Evolutionary conservation across 1,140 invertebrate genomes (phyloP).

Genomic region (Leucophenga varia): DNA sequence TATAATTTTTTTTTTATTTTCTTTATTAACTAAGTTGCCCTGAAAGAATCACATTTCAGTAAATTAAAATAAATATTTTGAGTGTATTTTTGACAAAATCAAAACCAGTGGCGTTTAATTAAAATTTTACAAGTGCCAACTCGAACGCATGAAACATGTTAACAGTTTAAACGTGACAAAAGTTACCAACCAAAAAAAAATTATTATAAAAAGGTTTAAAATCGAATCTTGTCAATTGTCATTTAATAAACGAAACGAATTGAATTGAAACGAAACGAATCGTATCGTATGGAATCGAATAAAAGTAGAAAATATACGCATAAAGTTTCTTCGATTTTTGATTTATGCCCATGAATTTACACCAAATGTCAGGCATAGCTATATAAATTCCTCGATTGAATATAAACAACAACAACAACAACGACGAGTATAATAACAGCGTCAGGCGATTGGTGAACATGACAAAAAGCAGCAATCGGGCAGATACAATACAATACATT

Average conservation of each 20-base stretch:
- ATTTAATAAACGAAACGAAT: constrained; percentile 39
- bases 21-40: not conserved
- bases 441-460: not conserved
- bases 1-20: not conserved
- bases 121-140: constrained; percentile 50
- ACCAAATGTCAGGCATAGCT: constrained; percentile 30
- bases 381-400: not conserved
- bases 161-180: constrained; percentile 51
- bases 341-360: constrained; percentile 48
- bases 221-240: constrained; percentile 34
- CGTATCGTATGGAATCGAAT: too few relatives aligned
- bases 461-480: too few relatives aligned
- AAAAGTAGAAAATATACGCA: not conserved
- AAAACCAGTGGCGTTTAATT: constrained; percentile 53
- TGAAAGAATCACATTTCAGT: not conserved
- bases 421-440: not conserved
- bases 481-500: too few relatives aligned
- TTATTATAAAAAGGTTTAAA: not conserved
- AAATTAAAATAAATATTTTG: not conserved
- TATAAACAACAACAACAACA: not conserved
- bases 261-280: too few relatives aligned
- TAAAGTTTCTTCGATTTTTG: constrained; percentile 42
- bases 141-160: constrained; percentile 41
- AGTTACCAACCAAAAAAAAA: not conserved
- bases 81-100: too few relatives aligned